Evolutionary conservation across 1,140 invertebrate genomes (phyloP), one percentile per base, ranked within the genome.

Genomic region (Chionoecetes opilio): DNA sequence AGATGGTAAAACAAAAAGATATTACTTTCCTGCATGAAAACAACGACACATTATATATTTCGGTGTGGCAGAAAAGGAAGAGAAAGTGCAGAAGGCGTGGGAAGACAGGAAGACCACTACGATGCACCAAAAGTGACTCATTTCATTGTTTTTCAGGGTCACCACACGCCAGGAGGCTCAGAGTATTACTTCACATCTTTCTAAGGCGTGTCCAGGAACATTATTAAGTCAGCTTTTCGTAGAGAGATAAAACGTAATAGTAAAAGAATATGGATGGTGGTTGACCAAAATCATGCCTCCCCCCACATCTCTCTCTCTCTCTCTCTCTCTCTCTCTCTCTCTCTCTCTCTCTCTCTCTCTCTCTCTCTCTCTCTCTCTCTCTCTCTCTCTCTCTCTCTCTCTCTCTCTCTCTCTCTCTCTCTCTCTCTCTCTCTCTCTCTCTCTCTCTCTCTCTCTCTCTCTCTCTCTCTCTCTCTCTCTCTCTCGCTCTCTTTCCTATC

Each of bases 361-460:
- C 82, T 84, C 82, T 84, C 82, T 84, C 82, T 84, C 82, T 84
- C 82, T 84, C 82, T 84, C 9, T 29, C 9, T 17, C 9, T 84
- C 26, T 84, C 3, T 75, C 82, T 29, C 37, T 92, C 91, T 29
- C 21, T 85, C 17, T 86, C 82, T 29, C 63, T 41, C 63, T n/a
- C 31, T 29, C 26, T 26, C 38, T 9, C n/a, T 26, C 26, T 8
- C 3, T 14, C n/a, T 3, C 14, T 3, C 34, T n/a, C n/a, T n/a
- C n/a, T n/a, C n/a, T n/a, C n/a, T n/a, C n/a, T n/a, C n/a, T n/a
- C n/a, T n/a, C n/a, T n/a, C n/a, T n/a, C n/a, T n/a, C 87, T 82
- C n/a, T 75, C 90, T 91, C n/a, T 29, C 41, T 91, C 41, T 91
- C 53, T 32, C 31, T 92, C 90, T 34, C 90, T 3, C 53, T 92